A percentile compares a stretch with the other conserved stretches of the same genome.
These are phyloP conservation scores for Idaea aversata DNA, from an alignment of 2,888 invertebrate genomes.

Conservation along the genomic window DNA sequence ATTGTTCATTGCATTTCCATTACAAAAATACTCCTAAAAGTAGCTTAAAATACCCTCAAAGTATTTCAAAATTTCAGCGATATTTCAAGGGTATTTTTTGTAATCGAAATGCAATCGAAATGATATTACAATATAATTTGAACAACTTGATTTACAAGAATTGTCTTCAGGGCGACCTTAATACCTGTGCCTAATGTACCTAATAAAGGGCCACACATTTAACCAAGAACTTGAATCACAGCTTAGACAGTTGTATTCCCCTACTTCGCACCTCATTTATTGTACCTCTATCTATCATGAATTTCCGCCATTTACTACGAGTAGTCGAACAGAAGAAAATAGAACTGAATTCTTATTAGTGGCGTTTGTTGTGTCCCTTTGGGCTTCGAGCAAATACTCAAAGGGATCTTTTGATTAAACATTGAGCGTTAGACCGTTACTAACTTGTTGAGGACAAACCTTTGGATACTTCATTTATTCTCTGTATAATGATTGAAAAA, in stretches of 20 bases:
- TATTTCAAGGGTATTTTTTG: too few species aligned
- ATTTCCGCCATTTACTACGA: background rate
- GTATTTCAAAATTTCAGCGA: too few species aligned
- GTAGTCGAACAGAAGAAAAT: background rate
- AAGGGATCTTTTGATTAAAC: background rate
- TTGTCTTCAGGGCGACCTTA: too few species aligned
- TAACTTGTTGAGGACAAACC: background rate
- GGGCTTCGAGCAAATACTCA: background rate
- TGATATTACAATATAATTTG: too few species aligned
- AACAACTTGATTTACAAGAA: too few species aligned
- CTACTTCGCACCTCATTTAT: background rate
- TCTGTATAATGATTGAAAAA: background rate
- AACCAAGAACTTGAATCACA: background rate
- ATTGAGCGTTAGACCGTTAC: background rate
- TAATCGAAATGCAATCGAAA: too few species aligned
- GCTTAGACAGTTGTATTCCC: too few species aligned
- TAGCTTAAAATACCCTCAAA: too few species aligned
- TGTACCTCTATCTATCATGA: background rate
- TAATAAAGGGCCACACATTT: background rate
- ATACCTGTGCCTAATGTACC: too few species aligned
- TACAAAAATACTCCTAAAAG: too few species aligned
- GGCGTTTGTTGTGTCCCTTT: slow-evolving; percentile 1
- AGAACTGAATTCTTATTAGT: background rate
- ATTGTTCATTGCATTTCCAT: too few species aligned
- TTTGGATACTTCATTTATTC: background rate